Base-by-base conservation (phyloP, 2,113 vertebrate species). In the Notothenia rossii region DNA sequence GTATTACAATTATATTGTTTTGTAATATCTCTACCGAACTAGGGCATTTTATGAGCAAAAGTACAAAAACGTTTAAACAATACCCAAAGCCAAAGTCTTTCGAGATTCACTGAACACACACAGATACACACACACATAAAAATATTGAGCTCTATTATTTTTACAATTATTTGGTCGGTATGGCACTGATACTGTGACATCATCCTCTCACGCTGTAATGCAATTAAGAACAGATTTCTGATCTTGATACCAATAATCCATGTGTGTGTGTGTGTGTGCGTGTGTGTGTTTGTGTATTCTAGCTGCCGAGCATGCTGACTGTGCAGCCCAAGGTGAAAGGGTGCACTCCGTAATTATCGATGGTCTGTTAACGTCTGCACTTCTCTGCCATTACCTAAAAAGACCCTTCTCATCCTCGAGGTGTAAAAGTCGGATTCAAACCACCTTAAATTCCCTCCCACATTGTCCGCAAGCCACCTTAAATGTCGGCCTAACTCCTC, bases 371-470 rank as follows among this genome's bases (percentile, higher is more conserved):
- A 59, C 1, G 15, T 20, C 70, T 17, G 40, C 59, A 3, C 72
- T 36, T 48, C 70, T 15, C 77, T 14, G 49, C 50, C 59, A 59
- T 86, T 85, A 79, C 90, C 88, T 89, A 45, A 43, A 18, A 81
- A 29, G 56, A 81, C 86, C 83, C 75, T 14, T 40, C 65, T 82
- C 54, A 43, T 81, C 68, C 58, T 50, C 0, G 2, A 77, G 78
- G 56, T 25, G 4, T 17, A 70, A 56, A 73, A 79, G 55, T 75
- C 73, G 46, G 72, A 81, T 71, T 84, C 72, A 72, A 83, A 75
- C 87, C 82, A 91, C 91, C 90, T 95, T 90, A 90, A 94, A 91
- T 86, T 79, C 80, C 79, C 83, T 82, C 81, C 71, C 74, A 81
- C 56, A 66, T 67, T 40, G 62, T 82, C 54, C 49, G 64, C 18